A percentile compares a stretch with the other conserved stretches of the same genome.
These are phyloP conservation scores for Lycodopsis pacificus DNA, from an alignment of 2,797 vertebrate genomes.

Conservation along the genomic window DNA sequence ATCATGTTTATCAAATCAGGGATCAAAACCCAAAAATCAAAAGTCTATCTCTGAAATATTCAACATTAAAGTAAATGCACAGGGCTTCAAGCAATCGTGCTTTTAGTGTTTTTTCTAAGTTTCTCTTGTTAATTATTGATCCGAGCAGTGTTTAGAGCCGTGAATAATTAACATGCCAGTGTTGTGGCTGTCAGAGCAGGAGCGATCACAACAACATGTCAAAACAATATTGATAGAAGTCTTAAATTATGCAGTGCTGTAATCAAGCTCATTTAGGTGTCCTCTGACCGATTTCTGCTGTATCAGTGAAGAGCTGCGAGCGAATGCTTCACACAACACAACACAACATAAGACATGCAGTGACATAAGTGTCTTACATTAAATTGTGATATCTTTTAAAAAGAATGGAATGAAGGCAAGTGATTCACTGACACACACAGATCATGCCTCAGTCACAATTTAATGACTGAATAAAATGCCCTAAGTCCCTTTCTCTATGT, in stretches of 20 bases:
- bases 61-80: slow-evolving; percentile 42
- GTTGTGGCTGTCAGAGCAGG: slow-evolving; percentile 65
- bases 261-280: slow-evolving; percentile 62
- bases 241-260: slow-evolving; percentile 78
- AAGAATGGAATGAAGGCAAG: neutral
- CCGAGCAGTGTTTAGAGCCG: slow-evolving; percentile 66
- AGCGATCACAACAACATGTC: slow-evolving; percentile 66
- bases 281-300: slow-evolving; percentile 53
- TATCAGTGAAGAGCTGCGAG: slow-evolving; percentile 27
- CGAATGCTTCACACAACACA: slow-evolving; percentile 9
- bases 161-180: slow-evolving; percentile 80
- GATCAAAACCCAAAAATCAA: slow-evolving; percentile 19
- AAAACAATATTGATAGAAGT: slow-evolving; percentile 78
- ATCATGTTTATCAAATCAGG: slow-evolving; percentile 29
- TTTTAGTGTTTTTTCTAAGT: slow-evolving; percentile 59
- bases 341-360: neutral
- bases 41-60: slow-evolving; percentile 12
- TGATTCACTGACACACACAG: neutral
- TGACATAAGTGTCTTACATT: neutral
- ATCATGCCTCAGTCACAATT: neutral
- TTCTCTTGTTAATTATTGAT: slow-evolving; percentile 79
- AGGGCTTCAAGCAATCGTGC: slow-evolving; percentile 19
- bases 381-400: neutral
- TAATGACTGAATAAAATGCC: neutral
- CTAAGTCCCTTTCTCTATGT: neutral